A percentile compares a stretch with the other conserved stretches of the same genome.
Evolutionary conservation across 2,888 invertebrate species (phyloP).

Genomic region (Tribolium freemani): DNA sequence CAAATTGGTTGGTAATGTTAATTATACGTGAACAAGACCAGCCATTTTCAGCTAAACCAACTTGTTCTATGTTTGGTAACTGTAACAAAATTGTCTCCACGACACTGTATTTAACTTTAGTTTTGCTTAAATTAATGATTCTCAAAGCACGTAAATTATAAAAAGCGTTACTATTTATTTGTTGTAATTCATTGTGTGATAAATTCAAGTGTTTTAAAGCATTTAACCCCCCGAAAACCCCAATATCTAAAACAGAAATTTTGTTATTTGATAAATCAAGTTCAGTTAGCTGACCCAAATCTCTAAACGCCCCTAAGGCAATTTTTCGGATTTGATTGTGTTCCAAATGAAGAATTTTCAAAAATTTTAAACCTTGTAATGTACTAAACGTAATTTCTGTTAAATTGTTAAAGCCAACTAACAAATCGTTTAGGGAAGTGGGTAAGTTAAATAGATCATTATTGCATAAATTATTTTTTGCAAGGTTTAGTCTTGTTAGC

Average conservation of each 20-base stretch:
- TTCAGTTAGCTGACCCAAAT: constrained; percentile 1
- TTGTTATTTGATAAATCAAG: constrained; percentile 26
- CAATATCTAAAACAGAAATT: constrained; percentile 7
- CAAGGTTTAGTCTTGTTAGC: not conserved
- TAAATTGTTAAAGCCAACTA: constrained; percentile 14
- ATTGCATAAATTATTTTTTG: not conserved
- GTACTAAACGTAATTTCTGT: not conserved
- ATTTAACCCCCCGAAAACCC: constrained; percentile 7
- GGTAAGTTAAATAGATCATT: not conserved
- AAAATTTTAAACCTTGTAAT: not conserved
- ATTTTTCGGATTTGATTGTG: constrained; percentile 12
- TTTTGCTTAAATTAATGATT: not conserved
- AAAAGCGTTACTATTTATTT: not conserved
- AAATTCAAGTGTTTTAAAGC: not conserved
- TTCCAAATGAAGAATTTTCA: not conserved
- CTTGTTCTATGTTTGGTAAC: not conserved
- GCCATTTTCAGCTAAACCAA: not conserved
- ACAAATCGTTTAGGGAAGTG: not conserved
- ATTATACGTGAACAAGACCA: not conserved
- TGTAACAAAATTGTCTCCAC: not conserved
- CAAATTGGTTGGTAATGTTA: not conserved
- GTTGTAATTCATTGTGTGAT: not conserved
- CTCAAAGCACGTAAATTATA: not conserved
- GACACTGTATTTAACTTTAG: not conserved
- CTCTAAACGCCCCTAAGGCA: constrained; percentile 1